Evolutionary conservation across 1,140 invertebrate species (phyloP), one percentile per base, ranked within the genome.

Genomic region (Zaprionus taronus): DNA sequence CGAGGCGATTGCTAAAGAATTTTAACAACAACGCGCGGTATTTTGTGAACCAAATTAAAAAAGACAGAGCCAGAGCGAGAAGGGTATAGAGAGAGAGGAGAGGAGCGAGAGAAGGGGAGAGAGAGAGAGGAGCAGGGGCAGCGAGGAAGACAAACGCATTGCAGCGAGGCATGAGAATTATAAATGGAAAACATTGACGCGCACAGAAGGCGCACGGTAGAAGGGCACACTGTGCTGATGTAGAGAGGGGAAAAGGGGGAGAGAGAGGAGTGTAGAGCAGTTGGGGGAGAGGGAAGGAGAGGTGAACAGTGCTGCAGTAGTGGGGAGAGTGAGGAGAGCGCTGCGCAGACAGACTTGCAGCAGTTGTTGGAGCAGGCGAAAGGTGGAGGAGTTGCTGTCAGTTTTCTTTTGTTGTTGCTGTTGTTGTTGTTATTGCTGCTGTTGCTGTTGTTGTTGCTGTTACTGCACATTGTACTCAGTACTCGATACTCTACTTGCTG

Each of bases 31-130:
- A 90, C 84, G 70, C 63, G 80, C 81, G 83, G 87, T 91, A 90
- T 90, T 91, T 90, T 83, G 79, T 91, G 86, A 90, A 90, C 80
- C 83, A 91, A 90, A 90, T 90, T 90, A 90, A 90, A 90, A 91
- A 91, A 90, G 79, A 89, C 80, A 77, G 65, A 79, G 74, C 65
- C 67, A 60, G 24, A 12, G 1, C 12, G 24, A 64, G 47, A 36
- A 67, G 77, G 31, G 53, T 24, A 11, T 28, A 28, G 36, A 62
- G 58, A 60, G 72, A 69, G 41, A 44, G 26, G n/a, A 20, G 22
- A 20, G 17, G 6, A 24, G 17, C 51, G 36, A n/a, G 41, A 26
- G 38, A 20, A 26, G 9, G 0, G 41, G 28, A n/a, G 49, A 44
- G 31, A 20, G 20, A 44, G 34, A n/a, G 44, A 9, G 38, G 49